Conservation (phyloP, 2,113 vertebrate species). For the Helogale parvula region DNA sequence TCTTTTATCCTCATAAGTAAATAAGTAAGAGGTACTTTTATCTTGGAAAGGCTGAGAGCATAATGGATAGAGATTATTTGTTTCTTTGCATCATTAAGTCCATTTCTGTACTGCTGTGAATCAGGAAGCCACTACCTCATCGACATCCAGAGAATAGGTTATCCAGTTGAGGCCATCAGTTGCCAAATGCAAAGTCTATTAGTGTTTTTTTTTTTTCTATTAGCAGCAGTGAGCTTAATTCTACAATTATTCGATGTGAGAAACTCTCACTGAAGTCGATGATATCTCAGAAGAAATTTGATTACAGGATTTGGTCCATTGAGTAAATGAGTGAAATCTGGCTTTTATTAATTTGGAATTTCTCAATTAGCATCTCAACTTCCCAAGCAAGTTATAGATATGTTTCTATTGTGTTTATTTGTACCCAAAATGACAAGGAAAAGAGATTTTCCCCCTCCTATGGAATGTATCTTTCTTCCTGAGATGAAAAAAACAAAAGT, state of each 20-base stretch:
- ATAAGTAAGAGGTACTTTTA: slow-evolving; percentile 34
- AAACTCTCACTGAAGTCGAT: slow-evolving; percentile 78
- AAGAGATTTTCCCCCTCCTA: slow-evolving; percentile 49
- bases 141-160: background rate
- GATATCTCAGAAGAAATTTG: slow-evolving; percentile 78
- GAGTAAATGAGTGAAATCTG: slow-evolving; percentile 82
- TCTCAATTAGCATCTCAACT: slow-evolving; percentile 82
- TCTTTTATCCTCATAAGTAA: background rate
- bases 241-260: slow-evolving; percentile 73
- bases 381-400: slow-evolving; percentile 80
- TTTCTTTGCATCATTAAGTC: slow-evolving; percentile 64
- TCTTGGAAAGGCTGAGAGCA: slow-evolving; percentile 42
- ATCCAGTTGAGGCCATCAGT: slow-evolving; percentile 21
- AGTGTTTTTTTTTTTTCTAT: background rate
- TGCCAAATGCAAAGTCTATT: slow-evolving; percentile 49
- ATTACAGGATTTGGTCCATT: slow-evolving; percentile 78
- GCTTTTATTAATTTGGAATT: slow-evolving; percentile 86
- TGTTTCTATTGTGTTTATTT: slow-evolving; percentile 82
- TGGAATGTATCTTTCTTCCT: slow-evolving; percentile 81
- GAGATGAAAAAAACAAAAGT: slow-evolving; percentile 79
- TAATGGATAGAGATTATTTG: slow-evolving; percentile 61
- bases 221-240: slow-evolving; percentile 67
- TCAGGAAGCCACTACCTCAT: background rate
- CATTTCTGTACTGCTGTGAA: slow-evolving; percentile 65
- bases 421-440: slow-evolving; percentile 82